These are phyloP conservation scores for Caenorhabditis doughertyi DNA, from an alignment of 2,888 invertebrate genomes.

Conservation along the genomic window DNA sequence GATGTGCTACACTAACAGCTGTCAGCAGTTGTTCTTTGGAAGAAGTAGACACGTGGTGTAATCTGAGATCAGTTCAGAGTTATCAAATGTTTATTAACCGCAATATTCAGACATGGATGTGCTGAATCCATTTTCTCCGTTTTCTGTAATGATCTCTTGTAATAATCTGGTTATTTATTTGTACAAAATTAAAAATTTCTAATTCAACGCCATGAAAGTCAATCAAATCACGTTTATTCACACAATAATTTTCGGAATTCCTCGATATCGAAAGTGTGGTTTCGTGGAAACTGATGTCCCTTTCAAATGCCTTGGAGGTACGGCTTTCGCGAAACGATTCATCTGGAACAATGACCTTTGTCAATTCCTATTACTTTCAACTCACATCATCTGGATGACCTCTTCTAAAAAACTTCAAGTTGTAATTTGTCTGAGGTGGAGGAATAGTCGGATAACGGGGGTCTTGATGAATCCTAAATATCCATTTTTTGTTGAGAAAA, in stretches of 20 bases:
- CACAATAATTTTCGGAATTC: conserved; percentile 30
- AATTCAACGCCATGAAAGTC: no score
- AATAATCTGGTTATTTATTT: conserved; percentile 1
- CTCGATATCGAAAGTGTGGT: conserved; percentile 45
- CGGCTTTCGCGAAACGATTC: conserved; percentile 19
- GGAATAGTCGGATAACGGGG: conserved; percentile 39
- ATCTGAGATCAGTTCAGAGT: neutral
- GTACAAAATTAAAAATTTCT: neutral
- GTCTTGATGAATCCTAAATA: conserved; percentile 33
- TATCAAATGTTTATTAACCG: conserved; percentile 35
- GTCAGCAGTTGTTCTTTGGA: conserved; percentile 14
- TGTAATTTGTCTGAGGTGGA: neutral
- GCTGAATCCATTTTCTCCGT: neutral
- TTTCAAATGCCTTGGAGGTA: conserved; percentile 46
- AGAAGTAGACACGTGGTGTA: conserved; percentile 3
- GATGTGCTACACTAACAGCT: conserved; percentile 10
- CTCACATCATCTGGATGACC: conserved; percentile 28
- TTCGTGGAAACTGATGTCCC: conserved; percentile 15
- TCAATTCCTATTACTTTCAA: no score
- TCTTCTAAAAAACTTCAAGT: conserved; percentile 35
- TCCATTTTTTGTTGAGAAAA: neutral
- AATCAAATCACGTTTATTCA: no score
- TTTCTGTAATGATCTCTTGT: conserved; percentile 2
- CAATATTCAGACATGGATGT: conserved; percentile 33
- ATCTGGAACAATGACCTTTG: neutral